Evolutionary conservation across 2,888 invertebrate species (phyloP), one percentile per base, ranked within the genome.

Genomic region (Aphodius sticticus): DNA sequence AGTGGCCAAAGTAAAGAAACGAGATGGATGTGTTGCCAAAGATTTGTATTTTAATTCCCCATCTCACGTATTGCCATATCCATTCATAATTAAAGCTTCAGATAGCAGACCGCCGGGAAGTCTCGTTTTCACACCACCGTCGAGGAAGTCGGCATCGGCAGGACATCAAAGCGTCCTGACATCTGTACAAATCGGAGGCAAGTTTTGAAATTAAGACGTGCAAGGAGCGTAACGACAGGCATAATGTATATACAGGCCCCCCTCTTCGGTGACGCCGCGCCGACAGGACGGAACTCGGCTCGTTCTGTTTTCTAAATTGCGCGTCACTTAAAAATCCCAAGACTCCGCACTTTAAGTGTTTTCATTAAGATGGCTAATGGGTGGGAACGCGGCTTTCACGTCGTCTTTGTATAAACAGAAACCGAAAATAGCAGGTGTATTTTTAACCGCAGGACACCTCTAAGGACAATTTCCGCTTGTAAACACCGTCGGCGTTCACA

Each of bases 231-330:
- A 53, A 53, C 53, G 53, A 53, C 53, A 53, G 53, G 53, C 53
- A 53, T 53, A 53, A 53, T 53, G 53, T 53, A 53, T 53, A 53
- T 5, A 53, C 12, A 5, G 53, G 53, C 1, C 6, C 53, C 53
- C 53, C 12, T 53, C 53, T 53, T 53, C 53, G 2, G 53, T 5
- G 26, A 1, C 26, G 26, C 3, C 26, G 26, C n/a, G 26, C 26
- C 26, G 53, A 53, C 53, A 53, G 53, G 53, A 53, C 53, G 53
- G 53, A 53, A 53, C 53, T 53, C 53, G 53, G 53, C 53, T 53
- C 53, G 53, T 53, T 53, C 53, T 53, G 53, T 53, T 53, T 53
- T 53, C 53, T 53, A 53, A 53, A 53, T 53, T 53, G 53, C 53
- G 53, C 53, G 53, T 53, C 53, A 53, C 53, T 53, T 53, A 53